Percentiles rank a stretch among this genome's conserved stretches.
Conservation (phyloP, 2,888 invertebrate genomes). For the Ametastegia equiseti region DNA sequence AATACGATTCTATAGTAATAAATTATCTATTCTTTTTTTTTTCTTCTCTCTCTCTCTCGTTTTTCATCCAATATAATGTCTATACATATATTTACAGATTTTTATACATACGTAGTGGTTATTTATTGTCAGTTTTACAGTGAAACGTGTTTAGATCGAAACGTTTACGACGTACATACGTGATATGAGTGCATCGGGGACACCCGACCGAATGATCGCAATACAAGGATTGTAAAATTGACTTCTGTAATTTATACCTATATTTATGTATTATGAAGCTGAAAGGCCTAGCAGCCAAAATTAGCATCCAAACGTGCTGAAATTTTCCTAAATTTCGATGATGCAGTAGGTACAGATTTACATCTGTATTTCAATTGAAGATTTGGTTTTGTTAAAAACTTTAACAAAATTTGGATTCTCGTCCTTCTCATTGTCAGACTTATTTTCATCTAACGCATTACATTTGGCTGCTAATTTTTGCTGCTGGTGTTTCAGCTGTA, state of each 20-base stretch:
- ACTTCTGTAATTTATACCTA: constrained; percentile 1
- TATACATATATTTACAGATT: constrained; percentile 8
- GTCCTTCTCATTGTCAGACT: too few relatives aligned
- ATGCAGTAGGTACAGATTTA: too few relatives aligned
- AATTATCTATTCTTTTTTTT: not conserved
- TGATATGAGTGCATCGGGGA: constrained; percentile 22
- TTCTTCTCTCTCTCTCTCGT: not conserved
- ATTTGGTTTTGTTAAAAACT: too few relatives aligned
- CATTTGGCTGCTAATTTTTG: too few relatives aligned
- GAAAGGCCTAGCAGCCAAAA: too few relatives aligned
- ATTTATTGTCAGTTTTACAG: constrained; percentile 43
- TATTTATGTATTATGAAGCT: too few relatives aligned
- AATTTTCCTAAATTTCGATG: too few relatives aligned
- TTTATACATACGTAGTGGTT: not conserved
- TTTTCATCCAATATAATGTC: constrained; percentile 4
- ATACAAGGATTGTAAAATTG: constrained; percentile 30
- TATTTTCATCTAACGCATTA: too few relatives aligned
- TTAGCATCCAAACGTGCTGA: too few relatives aligned
- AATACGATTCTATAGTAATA: not conserved
- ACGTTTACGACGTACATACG: not conserved
- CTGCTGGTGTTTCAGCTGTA: too few relatives aligned
- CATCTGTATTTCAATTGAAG: too few relatives aligned
- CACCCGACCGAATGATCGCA: not conserved
- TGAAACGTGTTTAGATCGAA: constrained; percentile 10
- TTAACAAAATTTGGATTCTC: too few relatives aligned